These are phyloP conservation scores for Julus scandinavius DNA, from an alignment of 2,888 invertebrate genomes.

Conservation along the genomic window DNA sequence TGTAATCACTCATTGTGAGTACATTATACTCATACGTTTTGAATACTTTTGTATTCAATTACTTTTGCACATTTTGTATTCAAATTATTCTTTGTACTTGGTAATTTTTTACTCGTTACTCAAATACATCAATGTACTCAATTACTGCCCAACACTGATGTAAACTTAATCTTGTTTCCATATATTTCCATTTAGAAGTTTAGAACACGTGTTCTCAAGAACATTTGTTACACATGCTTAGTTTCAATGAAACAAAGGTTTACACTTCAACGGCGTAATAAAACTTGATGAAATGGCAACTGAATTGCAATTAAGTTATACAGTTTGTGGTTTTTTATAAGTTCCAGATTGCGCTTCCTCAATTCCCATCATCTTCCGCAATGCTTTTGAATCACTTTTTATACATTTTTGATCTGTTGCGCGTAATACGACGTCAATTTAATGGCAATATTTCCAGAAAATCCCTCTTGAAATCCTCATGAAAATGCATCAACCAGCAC, in stretches of 20 bases:
- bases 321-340: neutral
- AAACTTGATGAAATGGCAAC: neutral
- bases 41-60: too few relatives aligned
- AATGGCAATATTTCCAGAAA: neutral
- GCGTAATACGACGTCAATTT: neutral
- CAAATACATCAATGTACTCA: too few relatives aligned
- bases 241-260: neutral
- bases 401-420: too few relatives aligned
- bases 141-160: too few relatives aligned
- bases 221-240: neutral
- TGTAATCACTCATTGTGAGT: too few relatives aligned
- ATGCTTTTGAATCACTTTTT: neutral
- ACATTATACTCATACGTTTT: too few relatives aligned
- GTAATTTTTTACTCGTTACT: too few relatives aligned
- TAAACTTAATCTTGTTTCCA: neutral
- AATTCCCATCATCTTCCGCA: neutral
- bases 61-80: too few relatives aligned
- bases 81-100: too few relatives aligned
- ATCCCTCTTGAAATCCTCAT: neutral
- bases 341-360: conserved; percentile 12
- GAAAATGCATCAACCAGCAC: neutral
- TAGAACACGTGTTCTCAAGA: neutral
- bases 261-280: neutral
- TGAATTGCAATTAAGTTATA: conserved; percentile 19
- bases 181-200: neutral